phyloP scores from a whole-genome alignment of 1,140 invertebrate genomes.

The Drosophila burlai region DNA sequence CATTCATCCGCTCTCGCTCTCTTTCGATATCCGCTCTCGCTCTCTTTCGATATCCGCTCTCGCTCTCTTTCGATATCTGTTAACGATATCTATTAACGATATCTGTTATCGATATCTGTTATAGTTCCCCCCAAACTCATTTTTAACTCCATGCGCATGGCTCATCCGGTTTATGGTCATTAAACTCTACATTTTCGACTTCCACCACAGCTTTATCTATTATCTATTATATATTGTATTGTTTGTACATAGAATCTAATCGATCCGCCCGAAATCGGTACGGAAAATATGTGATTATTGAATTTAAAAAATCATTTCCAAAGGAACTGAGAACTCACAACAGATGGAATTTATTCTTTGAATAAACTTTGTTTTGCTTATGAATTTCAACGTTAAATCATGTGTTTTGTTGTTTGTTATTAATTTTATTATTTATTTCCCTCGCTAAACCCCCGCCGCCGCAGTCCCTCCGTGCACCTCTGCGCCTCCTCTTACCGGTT shows the following conservation, averaged over 20 bases:
- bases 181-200: background rate
- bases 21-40: background rate
- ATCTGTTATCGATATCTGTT: background rate
- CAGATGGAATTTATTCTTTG: conserved; percentile 62
- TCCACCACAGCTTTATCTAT: conserved; percentile 1
- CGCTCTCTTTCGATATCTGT: no score
- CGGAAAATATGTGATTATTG: conserved; percentile 5
- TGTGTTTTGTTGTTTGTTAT: conserved; percentile 36
- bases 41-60: conserved; percentile 13
- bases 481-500: background rate
- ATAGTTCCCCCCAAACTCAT: background rate
- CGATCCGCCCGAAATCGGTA: background rate
- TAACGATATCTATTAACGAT: no score
- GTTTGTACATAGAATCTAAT: conserved; percentile 7
- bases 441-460: background rate
- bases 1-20: conserved; percentile 20
- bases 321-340: conserved; percentile 3
- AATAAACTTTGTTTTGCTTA: conserved; percentile 73
- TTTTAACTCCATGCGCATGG: conserved; percentile 1
- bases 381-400: conserved; percentile 48
- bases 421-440: background rate
- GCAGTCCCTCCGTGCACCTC: background rate
- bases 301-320: conserved; percentile 9
- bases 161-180: conserved; percentile 4
- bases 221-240: conserved; percentile 12